Conservation (phyloP, 1,140 invertebrate genomes). For the Diuraphis noxia region DNA sequence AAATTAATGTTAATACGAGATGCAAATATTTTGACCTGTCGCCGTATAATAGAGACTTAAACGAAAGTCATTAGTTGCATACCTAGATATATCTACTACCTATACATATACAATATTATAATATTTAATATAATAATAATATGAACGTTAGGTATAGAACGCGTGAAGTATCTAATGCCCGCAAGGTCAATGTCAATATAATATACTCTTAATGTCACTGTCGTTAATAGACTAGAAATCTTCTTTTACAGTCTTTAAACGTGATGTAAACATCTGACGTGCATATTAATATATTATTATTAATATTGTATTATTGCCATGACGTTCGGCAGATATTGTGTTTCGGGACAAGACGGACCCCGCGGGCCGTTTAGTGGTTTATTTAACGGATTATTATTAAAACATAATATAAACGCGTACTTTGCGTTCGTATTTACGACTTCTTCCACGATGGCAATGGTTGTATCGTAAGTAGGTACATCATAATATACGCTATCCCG, state of each 20-base stretch:
- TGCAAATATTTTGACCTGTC: slow-evolving; percentile 12
- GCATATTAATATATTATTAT: not conserved
- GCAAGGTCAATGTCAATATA: not conserved
- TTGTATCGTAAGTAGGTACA: not conserved
- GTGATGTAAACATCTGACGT: no score
- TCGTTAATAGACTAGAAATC: not conserved
- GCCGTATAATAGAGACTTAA: not conserved
- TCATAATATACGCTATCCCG: not conserved
- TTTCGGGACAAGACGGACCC: not conserved
- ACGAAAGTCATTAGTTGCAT: not conserved
- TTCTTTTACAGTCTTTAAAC: not conserved
- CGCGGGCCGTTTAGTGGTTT: not conserved
- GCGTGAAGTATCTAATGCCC: not conserved
- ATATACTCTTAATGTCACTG: not conserved
- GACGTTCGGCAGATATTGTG: not conserved
- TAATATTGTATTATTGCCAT: not conserved
- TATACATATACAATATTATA: not conserved
- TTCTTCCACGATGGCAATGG: not conserved
- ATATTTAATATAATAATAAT: not conserved
- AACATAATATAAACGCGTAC: not conserved
- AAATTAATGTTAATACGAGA: not conserved
- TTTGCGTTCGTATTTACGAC: not conserved
- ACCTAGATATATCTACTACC: not conserved
- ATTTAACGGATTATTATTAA: slow-evolving; percentile 3
- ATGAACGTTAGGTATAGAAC: not conserved